phyloP scores from a whole-genome alignment of 1,140 invertebrate genomes.

The Pseudomyrmex cubaensis region DNA sequence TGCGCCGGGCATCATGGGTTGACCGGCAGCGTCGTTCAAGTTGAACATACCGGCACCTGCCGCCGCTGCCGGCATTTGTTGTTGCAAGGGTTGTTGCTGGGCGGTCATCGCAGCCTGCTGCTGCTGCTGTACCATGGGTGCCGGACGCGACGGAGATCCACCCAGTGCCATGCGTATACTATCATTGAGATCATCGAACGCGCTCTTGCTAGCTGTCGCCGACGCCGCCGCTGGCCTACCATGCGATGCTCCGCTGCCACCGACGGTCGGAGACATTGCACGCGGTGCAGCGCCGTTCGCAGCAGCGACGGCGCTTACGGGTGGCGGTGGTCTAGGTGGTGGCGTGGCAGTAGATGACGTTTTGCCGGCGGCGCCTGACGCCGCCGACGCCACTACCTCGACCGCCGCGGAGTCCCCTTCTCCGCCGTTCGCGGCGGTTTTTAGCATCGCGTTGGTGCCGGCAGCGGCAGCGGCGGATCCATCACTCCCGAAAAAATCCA shows the following conservation, averaged over 20 bases:
- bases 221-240: conserved; percentile 69
- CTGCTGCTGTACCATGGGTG: conserved; percentile 69
- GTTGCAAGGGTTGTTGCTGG: conserved; percentile 78
- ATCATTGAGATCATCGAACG: conserved; percentile 90
- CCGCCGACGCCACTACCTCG: conserved; percentile 74
- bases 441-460: conserved; percentile 71
- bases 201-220: conserved; percentile 86
- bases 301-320: conserved; percentile 77
- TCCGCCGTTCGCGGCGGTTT: conserved; percentile 72
- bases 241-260: conserved; percentile 72
- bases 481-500: conserved; percentile 83
- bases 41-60: conserved; percentile 77
- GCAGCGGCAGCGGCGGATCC: conserved; percentile 63
- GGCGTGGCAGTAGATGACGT: conserved; percentile 81
- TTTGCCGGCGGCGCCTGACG: conserved; percentile 75
- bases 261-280: conserved; percentile 79
- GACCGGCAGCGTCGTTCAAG: conserved; percentile 66
- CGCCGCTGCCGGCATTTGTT: conserved; percentile 72
- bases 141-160: conserved; percentile 86
- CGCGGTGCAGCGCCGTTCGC: conserved; percentile 83
- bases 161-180: conserved; percentile 89
- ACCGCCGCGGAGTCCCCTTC: conserved; percentile 74
- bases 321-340: conserved; percentile 85
- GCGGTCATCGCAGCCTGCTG: conserved; percentile 74
- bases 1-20: conserved; percentile 70